phyloP scores from a whole-genome alignment of 2,888 invertebrate species.

The Trimorus sp. region DNA sequence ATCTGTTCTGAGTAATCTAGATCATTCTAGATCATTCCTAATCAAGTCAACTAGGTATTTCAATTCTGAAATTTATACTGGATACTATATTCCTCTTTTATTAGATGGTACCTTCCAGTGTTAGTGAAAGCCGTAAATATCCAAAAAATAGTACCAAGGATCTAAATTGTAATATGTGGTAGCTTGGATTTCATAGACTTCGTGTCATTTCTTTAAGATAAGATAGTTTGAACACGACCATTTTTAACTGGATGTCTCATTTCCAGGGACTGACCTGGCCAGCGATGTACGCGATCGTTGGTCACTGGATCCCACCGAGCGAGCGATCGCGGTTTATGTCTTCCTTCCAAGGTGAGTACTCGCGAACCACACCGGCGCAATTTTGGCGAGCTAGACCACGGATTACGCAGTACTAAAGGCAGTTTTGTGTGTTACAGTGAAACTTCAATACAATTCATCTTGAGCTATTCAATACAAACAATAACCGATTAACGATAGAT shows the following conservation, averaged over 20 bases:
- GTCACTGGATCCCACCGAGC: constrained; percentile 88
- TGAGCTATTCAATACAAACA: constrained; percentile 48
- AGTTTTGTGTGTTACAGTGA: constrained; percentile 80
- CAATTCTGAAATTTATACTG: too few species aligned
- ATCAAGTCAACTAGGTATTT: too few species aligned
- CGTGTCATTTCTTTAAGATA: too few species aligned
- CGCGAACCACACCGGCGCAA: constrained; percentile 15
- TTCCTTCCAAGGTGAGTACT: constrained; percentile 85
- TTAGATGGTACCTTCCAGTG: too few species aligned
- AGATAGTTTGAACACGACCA: too few species aligned
- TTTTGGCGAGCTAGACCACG: constrained; percentile 34
- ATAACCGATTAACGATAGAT: constrained; percentile 19
- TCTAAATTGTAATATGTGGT: too few species aligned
- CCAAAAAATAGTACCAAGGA: too few species aligned
- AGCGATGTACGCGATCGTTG: constrained; percentile 89
- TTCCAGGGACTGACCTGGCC: constrained; percentile 87
- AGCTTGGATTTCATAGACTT: too few species aligned
- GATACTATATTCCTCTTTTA: too few species aligned
- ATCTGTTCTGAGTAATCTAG: too few species aligned
- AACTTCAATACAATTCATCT: constrained; percentile 77
- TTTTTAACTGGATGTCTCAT: background rate
- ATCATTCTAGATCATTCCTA: too few species aligned
- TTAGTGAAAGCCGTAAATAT: too few species aligned
- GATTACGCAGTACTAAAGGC: constrained; percentile 68
- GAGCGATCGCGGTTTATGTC: constrained; percentile 89